These are phyloP conservation scores for Halisarca cf. caerulea DNA, from an alignment of 37 sponge, comb jelly and placozoan genomes.

Conservation along the genomic window DNA sequence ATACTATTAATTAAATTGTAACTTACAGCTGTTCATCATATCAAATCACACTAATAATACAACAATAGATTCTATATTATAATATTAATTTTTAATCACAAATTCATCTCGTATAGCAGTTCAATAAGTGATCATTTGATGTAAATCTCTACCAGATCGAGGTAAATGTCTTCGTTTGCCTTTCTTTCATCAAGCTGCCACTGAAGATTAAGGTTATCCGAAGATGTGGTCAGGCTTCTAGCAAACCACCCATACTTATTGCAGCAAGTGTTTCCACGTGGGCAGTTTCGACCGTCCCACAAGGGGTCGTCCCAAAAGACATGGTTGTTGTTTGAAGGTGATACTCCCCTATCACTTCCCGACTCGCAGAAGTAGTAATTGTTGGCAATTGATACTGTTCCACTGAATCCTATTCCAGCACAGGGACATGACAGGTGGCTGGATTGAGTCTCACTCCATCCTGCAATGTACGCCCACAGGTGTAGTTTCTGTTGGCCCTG, in stretches of 20 bases:
- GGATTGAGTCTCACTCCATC: neutral
- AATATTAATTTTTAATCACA: too few species aligned
- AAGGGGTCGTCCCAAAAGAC: conserved; percentile 10
- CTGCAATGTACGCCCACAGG: conserved; percentile 14
- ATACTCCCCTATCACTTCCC: neutral
- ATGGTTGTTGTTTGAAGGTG: too few species aligned
- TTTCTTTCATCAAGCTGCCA: neutral
- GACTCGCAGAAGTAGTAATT: conserved; percentile 34
- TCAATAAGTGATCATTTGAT: neutral
- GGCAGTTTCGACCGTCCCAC: conserved; percentile 22
- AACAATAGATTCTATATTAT: too few species aligned
- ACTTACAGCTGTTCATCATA: too few species aligned
- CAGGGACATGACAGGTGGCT: neutral
- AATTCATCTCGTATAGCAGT: too few species aligned
- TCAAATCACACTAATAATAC: too few species aligned
- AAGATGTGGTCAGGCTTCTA: neutral
- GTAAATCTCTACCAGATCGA: neutral
- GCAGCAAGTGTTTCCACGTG: conserved; percentile 24
- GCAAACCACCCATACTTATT: neutral
- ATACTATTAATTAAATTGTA: too few species aligned
- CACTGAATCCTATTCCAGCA: neutral
- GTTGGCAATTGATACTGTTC: conserved; percentile 4
- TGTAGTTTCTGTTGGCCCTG: neutral
- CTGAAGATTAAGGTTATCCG: neutral
- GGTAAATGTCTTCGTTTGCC: neutral